phyloP scores from a whole-genome alignment of 2,113 vertebrate species.

The Nothoprocta pentlandii region DNA sequence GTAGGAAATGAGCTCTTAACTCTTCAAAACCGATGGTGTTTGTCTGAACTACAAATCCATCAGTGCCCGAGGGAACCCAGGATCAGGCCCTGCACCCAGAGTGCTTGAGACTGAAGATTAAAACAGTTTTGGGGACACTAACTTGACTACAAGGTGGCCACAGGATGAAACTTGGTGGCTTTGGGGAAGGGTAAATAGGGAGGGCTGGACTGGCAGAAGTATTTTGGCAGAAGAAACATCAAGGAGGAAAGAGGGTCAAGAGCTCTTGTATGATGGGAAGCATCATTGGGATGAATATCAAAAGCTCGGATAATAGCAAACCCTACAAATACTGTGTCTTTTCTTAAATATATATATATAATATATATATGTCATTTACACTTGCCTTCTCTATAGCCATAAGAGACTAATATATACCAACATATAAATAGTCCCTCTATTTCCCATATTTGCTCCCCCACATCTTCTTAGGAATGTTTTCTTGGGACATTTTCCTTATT shows the following conservation, averaged over 20 bases:
- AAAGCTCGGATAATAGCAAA: not conserved
- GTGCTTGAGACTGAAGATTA: not conserved
- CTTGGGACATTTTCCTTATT: not conserved
- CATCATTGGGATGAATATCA: not conserved
- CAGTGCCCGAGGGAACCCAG: not conserved
- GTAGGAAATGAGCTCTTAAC: not conserved
- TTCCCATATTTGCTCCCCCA: not conserved
- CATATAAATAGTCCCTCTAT: not conserved
- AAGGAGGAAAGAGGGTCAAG: not conserved
- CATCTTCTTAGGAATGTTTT: not conserved
- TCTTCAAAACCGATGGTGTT: not conserved
- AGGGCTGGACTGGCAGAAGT: fast-evolving
- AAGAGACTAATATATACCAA: not conserved
- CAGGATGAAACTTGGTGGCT: not conserved
- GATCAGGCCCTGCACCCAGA: not conserved
- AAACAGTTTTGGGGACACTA: not conserved
- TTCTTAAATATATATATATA: not conserved
- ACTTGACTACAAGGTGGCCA: not conserved
- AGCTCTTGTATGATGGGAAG: not conserved
- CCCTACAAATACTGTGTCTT: not conserved
- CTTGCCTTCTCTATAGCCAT: not conserved
- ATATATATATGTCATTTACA: not conserved
- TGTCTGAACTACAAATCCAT: not conserved
- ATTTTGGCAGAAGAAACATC: not conserved
- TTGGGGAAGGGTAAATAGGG: not conserved